These are phyloP conservation scores for Trichomalopsis sarcophagae DNA, from an alignment of 1,140 invertebrate species.

Conservation along the genomic window DNA sequence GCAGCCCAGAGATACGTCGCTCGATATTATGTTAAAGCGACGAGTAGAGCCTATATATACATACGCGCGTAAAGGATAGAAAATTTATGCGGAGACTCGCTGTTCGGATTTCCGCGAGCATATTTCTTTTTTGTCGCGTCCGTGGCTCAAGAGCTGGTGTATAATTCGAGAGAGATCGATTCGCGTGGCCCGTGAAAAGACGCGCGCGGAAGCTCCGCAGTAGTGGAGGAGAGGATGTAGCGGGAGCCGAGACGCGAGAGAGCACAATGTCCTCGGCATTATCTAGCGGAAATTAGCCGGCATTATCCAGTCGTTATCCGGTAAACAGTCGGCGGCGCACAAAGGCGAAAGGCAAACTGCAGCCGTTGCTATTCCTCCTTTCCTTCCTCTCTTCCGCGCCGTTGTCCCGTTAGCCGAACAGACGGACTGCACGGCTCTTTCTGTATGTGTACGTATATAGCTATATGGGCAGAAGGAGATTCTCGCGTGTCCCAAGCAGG, in stretches of 20 bases:
- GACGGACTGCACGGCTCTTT: background rate
- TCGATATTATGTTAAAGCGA: conserved; percentile 17
- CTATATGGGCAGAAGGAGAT: background rate
- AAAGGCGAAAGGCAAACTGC: conserved; percentile 34
- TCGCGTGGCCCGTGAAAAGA: conserved; percentile 6
- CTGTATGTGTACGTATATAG: background rate
- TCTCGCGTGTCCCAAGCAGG: background rate
- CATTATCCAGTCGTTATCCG: conserved; percentile 46
- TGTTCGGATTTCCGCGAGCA: background rate
- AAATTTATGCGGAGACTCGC: background rate
- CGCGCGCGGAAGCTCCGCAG: background rate
- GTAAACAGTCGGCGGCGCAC: conserved; percentile 32
- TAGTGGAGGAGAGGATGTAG: background rate
- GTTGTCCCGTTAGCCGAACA: background rate
- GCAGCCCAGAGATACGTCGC: conserved; percentile 3
- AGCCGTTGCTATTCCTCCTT: background rate
- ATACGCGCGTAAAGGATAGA: background rate
- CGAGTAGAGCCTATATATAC: background rate
- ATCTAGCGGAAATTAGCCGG: conserved; percentile 45
- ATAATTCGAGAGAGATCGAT: background rate
- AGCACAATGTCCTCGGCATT: conserved; percentile 31
- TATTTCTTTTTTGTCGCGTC: background rate
- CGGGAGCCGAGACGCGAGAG: background rate
- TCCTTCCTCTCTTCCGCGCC: background rate
- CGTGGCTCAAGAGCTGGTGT: background rate